A percentile compares a stretch with the other conserved stretches of the same genome.
These are phyloP conservation scores for Serilophus lunatus DNA, from an alignment of 2,113 vertebrate genomes.

Conservation along the genomic window DNA sequence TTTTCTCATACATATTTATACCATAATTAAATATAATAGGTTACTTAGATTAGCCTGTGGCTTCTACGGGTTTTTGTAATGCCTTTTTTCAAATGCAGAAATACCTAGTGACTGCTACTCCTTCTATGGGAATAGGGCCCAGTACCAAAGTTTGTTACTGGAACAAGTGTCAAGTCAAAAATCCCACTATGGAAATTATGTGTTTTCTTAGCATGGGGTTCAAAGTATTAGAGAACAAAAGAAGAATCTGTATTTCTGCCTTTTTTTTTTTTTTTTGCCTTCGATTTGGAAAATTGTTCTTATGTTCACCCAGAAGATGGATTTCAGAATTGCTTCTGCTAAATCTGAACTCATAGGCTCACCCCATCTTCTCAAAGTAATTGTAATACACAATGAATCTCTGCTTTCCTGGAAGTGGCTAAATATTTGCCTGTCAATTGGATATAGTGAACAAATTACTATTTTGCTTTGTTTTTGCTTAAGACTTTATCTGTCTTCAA, in stretches of 20 bases:
- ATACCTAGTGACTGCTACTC: neutral
- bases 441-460: neutral
- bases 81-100: neutral
- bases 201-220: neutral
- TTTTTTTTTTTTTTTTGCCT: neutral
- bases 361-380: neutral
- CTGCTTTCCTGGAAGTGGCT: neutral
- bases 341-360: neutral
- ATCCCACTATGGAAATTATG: neutral
- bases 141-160: neutral
- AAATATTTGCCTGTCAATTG: neutral
- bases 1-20: neutral
- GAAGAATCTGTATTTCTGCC: neutral
- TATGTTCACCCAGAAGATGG: neutral
- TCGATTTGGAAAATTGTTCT: neutral
- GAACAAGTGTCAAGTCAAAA: neutral
- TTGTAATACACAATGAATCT: neutral
- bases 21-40: neutral
- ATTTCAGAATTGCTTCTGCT: neutral
- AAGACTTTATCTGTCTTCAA: neutral
- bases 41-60: neutral
- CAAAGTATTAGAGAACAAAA: neutral
- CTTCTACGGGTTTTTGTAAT: neutral
- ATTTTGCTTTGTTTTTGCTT: neutral
- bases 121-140: neutral